phyloP scores from a whole-genome alignment of 2,888 invertebrate genomes.

The Pristionchus entomophagus region DNA sequence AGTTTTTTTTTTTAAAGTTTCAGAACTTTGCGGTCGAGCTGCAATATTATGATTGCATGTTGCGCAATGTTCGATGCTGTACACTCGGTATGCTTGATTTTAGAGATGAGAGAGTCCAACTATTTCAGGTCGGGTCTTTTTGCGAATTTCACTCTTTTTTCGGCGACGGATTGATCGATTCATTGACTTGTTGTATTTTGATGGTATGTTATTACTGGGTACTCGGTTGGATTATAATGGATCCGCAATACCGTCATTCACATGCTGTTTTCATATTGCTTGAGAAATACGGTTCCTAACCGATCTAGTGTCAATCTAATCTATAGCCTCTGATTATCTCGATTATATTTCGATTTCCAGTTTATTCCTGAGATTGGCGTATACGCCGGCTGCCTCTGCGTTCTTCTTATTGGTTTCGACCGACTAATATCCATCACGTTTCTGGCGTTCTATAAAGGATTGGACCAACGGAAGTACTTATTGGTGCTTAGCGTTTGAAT shows the following conservation, averaged over 20 bases:
- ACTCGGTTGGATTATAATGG: too few relatives aligned
- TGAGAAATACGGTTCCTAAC: too few relatives aligned
- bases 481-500: too few relatives aligned
- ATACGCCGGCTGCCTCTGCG: background rate
- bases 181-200: background rate
- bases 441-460: background rate
- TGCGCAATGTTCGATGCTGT: background rate
- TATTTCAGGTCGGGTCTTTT: background rate
- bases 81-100: background rate
- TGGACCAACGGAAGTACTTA: background rate
- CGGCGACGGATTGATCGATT: background rate
- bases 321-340: background rate
- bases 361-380: background rate
- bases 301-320: background rate
- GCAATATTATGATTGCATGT: background rate
- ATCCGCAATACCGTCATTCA: too few relatives aligned
- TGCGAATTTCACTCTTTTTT: background rate
- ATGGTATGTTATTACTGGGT: background rate
- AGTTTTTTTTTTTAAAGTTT: too few relatives aligned
- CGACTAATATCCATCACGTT: background rate
- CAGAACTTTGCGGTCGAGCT: background rate
- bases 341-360: background rate
- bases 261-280: too few relatives aligned
- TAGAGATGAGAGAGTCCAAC: background rate
- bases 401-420: background rate